phyloP scores from a whole-genome alignment of 2,113 vertebrate species.

The Hippocampus mohnikei region DNA sequence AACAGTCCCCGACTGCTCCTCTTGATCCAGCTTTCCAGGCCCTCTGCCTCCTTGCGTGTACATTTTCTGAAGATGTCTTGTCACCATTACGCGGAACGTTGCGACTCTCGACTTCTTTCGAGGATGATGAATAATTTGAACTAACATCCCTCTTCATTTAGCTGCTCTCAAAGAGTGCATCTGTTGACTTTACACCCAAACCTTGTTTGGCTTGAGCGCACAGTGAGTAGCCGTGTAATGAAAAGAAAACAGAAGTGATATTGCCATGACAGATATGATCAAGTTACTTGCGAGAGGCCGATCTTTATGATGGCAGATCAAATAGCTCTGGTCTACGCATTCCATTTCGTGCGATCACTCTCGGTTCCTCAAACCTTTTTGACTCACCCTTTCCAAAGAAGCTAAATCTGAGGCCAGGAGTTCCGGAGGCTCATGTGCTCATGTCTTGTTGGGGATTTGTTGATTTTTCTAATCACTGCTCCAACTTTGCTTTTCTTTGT shows the following conservation, averaged over 20 bases:
- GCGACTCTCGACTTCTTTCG: neutral
- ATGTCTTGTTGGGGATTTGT: conserved; percentile 73
- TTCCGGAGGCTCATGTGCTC: conserved; percentile 68
- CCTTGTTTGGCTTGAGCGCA: conserved; percentile 71
- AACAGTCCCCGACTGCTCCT: neutral
- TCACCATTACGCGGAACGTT: neutral
- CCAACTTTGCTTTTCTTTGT: conserved; percentile 64
- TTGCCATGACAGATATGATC: conserved; percentile 75
- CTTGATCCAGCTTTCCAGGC: neutral
- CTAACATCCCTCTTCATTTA: neutral
- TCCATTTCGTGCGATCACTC: conserved; percentile 17
- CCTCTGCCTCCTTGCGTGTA: neutral
- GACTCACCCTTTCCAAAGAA: conserved; percentile 72
- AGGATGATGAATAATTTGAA: neutral
- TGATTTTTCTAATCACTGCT: conserved; percentile 73
- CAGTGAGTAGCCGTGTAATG: conserved; percentile 70
- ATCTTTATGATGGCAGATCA: conserved; percentile 57
- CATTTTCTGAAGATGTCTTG: neutral
- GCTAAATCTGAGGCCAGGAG: conserved; percentile 51
- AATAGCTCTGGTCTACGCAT: conserved; percentile 62
- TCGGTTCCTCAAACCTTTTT: conserved; percentile 51
- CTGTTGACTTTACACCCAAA: conserved; percentile 40
- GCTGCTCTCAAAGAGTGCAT: neutral
- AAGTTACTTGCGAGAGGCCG: conserved; percentile 60
- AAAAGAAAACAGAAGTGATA: conserved; percentile 77